These are phyloP conservation scores for Anhinga anhinga DNA, from an alignment of 2,113 vertebrate genomes.

Conservation along the genomic window DNA sequence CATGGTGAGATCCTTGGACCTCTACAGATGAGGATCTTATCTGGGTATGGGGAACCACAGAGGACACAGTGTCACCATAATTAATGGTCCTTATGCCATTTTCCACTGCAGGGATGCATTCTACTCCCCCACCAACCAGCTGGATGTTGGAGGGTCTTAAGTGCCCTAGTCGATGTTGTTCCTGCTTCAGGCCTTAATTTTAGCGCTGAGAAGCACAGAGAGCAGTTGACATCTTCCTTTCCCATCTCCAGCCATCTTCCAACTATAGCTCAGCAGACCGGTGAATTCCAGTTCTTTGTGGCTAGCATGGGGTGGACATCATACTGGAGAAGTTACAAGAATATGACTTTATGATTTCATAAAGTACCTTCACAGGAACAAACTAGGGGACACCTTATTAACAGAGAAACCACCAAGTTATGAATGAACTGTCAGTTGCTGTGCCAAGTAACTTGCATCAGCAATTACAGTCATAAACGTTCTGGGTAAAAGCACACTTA, in stretches of 20 bases:
- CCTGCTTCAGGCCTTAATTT: neutral
- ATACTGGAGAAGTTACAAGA: neutral
- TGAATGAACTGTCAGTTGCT: conserved; percentile 25
- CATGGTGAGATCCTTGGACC: neutral
- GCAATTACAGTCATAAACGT: neutral
- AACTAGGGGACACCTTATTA: conserved; percentile 26
- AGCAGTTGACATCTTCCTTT: neutral
- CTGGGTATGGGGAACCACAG: neutral
- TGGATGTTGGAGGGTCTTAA: neutral
- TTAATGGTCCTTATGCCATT: neutral
- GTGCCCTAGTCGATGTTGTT: neutral
- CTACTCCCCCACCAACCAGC: neutral
- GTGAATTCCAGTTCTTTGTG: neutral
- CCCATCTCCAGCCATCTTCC: neutral
- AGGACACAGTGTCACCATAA: neutral
- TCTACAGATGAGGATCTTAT: neutral
- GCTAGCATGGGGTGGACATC: neutral
- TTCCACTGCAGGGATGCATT: neutral
- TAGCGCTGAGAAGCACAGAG: neutral
- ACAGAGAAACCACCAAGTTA: neutral
- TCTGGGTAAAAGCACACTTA: conserved; percentile 38
- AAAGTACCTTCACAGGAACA: conserved; percentile 38
- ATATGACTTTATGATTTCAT: conserved; percentile 4
- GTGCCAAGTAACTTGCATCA: conserved; percentile 23
- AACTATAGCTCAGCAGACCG: neutral